phyloP scores from a whole-genome alignment of 2,797 vertebrate species.

The Myotis daubentonii region DNA sequence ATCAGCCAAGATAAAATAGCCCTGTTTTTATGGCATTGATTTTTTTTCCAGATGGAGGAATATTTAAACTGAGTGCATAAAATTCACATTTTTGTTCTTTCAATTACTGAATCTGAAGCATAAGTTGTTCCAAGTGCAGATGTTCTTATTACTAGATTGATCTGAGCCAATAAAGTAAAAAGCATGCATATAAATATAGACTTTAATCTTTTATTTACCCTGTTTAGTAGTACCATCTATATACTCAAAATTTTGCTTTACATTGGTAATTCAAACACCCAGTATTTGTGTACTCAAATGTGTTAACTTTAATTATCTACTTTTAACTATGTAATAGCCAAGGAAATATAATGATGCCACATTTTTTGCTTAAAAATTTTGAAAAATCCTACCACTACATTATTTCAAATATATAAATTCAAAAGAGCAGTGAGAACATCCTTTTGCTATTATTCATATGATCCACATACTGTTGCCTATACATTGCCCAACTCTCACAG shows the following conservation, averaged over 20 bases:
- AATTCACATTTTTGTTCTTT: constrained; percentile 60
- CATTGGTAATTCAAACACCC: background rate
- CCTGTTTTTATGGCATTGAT: constrained; percentile 14
- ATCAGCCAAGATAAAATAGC: constrained; percentile 1
- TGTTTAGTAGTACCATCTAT: background rate
- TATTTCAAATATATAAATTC: background rate
- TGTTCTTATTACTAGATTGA: constrained; percentile 45
- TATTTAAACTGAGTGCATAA: constrained; percentile 48
- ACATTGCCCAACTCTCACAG: background rate
- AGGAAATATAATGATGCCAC: background rate
- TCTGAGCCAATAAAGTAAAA: constrained; percentile 33
- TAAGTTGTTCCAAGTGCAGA: background rate
- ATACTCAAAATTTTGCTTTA: background rate
- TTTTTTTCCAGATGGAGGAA: constrained; percentile 35
- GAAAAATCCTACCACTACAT: background rate
- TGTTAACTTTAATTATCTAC: background rate
- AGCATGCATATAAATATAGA: background rate
- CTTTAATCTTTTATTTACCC: background rate
- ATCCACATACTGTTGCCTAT: background rate
- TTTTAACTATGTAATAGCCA: background rate
- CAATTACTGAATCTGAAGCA: background rate
- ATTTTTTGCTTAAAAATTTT: background rate
- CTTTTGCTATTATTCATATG: background rate
- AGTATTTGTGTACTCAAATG: background rate
- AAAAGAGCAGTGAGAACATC: background rate